phyloP scores from a whole-genome alignment of 2,113 vertebrate species.

The Psittacara wagleri region DNA sequence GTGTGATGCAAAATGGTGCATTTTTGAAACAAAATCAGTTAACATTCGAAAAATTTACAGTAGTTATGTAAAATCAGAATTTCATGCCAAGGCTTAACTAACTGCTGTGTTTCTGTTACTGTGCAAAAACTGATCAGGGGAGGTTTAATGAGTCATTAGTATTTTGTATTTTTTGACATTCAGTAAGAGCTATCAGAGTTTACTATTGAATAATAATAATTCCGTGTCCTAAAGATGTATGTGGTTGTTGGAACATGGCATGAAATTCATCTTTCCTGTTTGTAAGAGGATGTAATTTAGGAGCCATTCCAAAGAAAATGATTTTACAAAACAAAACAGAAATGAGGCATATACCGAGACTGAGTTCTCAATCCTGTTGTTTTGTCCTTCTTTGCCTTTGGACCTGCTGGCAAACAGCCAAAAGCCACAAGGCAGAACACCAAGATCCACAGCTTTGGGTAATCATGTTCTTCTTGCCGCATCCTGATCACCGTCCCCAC shows the following conservation, averaged over 20 bases:
- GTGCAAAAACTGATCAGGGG: not conserved
- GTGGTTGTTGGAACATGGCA: not conserved
- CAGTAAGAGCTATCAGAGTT: not conserved
- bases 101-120: not conserved
- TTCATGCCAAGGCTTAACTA: not conserved
- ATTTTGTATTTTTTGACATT: not conserved
- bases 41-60: not conserved
- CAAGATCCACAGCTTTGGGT: not conserved
- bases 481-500: not conserved
- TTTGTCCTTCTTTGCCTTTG: conserved; percentile 39
- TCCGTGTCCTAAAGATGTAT: not conserved
- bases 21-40: not conserved
- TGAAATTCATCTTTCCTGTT: not conserved
- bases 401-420: not conserved
- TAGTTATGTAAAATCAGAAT: not conserved
- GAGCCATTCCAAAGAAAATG: conserved; percentile 4
- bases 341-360: not conserved
- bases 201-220: not conserved
- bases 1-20: not conserved
- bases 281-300: conserved; percentile 6
- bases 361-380: not conserved
- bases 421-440: conserved; percentile 16
- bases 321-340: not conserved
- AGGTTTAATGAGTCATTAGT: conserved; percentile 7
- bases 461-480: not conserved